Conservation (phyloP, 2,797 vertebrate genomes). For the Botia kubotai region DNA sequence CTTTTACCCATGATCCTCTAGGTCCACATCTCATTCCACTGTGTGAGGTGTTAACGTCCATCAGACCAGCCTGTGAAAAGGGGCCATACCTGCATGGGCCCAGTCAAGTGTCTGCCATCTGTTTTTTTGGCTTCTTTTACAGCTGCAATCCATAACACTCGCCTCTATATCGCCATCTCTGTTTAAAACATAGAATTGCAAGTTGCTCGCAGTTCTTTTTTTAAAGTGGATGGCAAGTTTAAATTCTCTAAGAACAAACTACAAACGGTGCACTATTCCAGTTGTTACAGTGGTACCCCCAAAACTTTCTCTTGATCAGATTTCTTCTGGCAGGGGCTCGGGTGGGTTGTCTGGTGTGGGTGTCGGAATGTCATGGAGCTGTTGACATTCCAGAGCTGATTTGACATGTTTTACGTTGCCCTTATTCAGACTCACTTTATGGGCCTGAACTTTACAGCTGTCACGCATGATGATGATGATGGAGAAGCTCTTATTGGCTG, state of each 20-base stretch:
- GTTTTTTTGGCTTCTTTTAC: not conserved
- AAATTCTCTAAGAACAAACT: no score
- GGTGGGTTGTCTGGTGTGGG: slow-evolving; percentile 4
- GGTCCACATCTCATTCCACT: slow-evolving; percentile 21
- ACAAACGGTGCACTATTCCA: no score
- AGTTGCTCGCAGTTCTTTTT: no score
- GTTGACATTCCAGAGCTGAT: slow-evolving; percentile 58
- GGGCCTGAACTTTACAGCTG: slow-evolving; percentile 24
- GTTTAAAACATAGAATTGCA: no score
- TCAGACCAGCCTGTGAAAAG: slow-evolving; percentile 23
- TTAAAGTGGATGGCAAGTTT: no score
- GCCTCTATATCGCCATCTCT: not conserved
- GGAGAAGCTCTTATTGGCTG: slow-evolving; percentile 9
- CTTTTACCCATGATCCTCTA: slow-evolving; percentile 30
- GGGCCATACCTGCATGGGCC: slow-evolving; percentile 1
- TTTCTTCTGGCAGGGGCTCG: slow-evolving; percentile 31
- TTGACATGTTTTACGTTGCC: slow-evolving; percentile 55
- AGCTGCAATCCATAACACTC: not conserved
- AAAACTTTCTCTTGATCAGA: slow-evolving; percentile 47
- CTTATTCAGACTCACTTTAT: slow-evolving; percentile 38
- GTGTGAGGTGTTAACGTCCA: slow-evolving; percentile 4
- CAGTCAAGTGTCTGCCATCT: not conserved
- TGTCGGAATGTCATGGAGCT: slow-evolving; percentile 20
- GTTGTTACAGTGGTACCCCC: slow-evolving; percentile 7
- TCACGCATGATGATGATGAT: slow-evolving; percentile 32